Base-by-base conservation (phyloP, 2,113 vertebrate genomes). In the Blennius ocellaris region DNA sequence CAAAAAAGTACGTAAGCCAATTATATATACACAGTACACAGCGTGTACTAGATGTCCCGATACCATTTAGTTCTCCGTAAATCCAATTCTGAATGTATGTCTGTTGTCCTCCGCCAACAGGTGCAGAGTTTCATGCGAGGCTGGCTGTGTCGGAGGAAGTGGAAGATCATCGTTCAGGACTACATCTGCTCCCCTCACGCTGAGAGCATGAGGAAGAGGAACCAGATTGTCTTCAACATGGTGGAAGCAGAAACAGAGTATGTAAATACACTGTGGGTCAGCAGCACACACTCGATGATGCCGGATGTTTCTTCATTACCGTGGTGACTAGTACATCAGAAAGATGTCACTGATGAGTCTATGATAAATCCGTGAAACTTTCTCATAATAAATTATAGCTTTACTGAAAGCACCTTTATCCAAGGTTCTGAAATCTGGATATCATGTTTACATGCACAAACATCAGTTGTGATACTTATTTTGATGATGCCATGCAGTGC, bases 141-240 rank as follows among this genome's bases (percentile, higher is more conserved):
- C 47, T 99, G 98, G 98, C 90, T 99, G 36, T 99, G 98, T 73
- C 93, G 98, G 85, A 95, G 97, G 82, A 99, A 99, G 89, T 99
- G 98, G 98, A 99, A 99, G 91, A 97, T 96, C 77, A 99, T 99
- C 2, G 98, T 99, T 37, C 98, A 99, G 87, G 98, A 99, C 88
- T 99, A 99, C 84, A 99, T 99, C 86, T 98, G 97, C 73, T 99
- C 98, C 50, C 98, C 98, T n/a, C 98, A 99, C 8, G 97, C 97
- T 7, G 98, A 99, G 88, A 99, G 97, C 83, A 99, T 99, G 98
- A 95, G 97, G 81, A 99, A 99, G 87, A 95, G 98, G 80, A 99
- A 99, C 87, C 98, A 99, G 91, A 99, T 99, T 5, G 98, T 99
- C 90, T 99, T 99, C 92, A 96, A 97, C 89, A 99, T 99, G 98